Conservation (phyloP, 2,888 invertebrate species). For the Prosopocoilus inquinatus region DNA sequence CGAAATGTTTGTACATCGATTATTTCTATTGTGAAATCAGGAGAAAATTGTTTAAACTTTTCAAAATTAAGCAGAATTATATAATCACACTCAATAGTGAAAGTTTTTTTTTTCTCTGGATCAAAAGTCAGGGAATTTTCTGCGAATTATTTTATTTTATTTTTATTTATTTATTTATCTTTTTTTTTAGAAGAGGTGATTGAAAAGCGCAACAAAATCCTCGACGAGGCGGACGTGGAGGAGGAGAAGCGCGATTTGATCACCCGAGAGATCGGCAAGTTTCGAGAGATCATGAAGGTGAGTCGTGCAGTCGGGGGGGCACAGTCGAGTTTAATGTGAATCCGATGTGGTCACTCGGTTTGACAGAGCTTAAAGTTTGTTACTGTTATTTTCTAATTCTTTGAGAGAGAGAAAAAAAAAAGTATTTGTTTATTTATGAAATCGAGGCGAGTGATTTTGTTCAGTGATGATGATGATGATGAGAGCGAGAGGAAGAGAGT, state of each 20-base stretch:
- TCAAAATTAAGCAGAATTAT: too few relatives aligned
- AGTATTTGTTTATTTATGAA: neutral
- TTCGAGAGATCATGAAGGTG: slow-evolving; percentile 97
- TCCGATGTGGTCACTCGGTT: too few relatives aligned
- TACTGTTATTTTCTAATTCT: slow-evolving; percentile 15
- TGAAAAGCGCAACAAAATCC: slow-evolving; percentile 63
- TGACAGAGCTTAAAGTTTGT: neutral
- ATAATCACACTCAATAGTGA: too few relatives aligned
- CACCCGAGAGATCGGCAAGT: slow-evolving; percentile 95
- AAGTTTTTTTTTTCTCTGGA: too few relatives aligned
- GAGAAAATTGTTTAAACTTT: too few relatives aligned
- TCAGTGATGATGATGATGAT: too few relatives aligned
- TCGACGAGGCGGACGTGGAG: slow-evolving; percentile 87
- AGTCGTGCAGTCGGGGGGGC: slow-evolving; percentile 38
- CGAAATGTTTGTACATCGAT: too few relatives aligned
- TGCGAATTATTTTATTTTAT: too few relatives aligned
- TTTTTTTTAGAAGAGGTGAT: slow-evolving; percentile 62
- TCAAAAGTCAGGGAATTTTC: too few relatives aligned
- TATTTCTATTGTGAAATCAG: too few relatives aligned
- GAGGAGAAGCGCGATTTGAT: slow-evolving; percentile 96
- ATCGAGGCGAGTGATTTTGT: neutral
- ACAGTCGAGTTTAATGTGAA: neutral
- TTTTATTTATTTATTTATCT: slow-evolving; percentile 6
- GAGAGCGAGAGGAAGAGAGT: slow-evolving; percentile 6
- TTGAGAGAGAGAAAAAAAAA: slow-evolving; percentile 9